phyloP scores from a whole-genome alignment of 1,140 invertebrate genomes.

The Drosophila hydei region DNA sequence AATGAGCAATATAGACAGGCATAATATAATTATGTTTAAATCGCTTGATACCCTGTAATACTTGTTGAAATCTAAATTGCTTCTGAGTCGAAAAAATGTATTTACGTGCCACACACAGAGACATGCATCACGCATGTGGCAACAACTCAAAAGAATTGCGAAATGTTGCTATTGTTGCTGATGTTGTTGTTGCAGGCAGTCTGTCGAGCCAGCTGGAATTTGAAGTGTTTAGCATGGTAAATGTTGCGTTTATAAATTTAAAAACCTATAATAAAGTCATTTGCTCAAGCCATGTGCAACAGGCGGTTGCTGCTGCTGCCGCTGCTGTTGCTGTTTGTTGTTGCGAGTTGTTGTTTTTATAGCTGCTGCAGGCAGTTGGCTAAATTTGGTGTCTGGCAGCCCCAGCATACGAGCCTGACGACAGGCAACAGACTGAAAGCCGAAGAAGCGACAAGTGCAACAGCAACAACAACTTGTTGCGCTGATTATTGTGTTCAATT shows the following conservation, averaged over 20 bases:
- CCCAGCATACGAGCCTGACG: slow-evolving; percentile 14
- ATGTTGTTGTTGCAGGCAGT: slow-evolving; percentile 4
- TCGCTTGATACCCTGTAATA: too few species aligned
- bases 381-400: slow-evolving; percentile 6
- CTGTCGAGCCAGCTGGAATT: slow-evolving; percentile 59
- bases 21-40: too few species aligned
- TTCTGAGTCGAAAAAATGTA: not conserved
- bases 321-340: not conserved
- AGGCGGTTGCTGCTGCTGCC: slow-evolving; percentile 6
- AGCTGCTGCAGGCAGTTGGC: not conserved
- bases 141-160: slow-evolving; percentile 6
- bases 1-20: too few species aligned
- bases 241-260: slow-evolving; percentile 80
- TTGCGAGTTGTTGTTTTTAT: too few species aligned
- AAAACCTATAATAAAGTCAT: slow-evolving; percentile 81
- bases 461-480: slow-evolving; percentile 64
- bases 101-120: not conserved
- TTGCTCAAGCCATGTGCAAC: slow-evolving; percentile 58
- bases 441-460: slow-evolving; percentile 48
- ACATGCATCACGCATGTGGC: slow-evolving; percentile 3
- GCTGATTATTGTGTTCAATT: slow-evolving; percentile 78
- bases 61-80: too few species aligned
- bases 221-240: slow-evolving; percentile 71
- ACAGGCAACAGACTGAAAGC: slow-evolving; percentile 24
- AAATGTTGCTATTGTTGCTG: slow-evolving; percentile 4